Percentiles rank a stretch among this genome's conserved stretches.
Conservation (phyloP, 2,888 invertebrate genomes). For the Empis stercorea region DNA sequence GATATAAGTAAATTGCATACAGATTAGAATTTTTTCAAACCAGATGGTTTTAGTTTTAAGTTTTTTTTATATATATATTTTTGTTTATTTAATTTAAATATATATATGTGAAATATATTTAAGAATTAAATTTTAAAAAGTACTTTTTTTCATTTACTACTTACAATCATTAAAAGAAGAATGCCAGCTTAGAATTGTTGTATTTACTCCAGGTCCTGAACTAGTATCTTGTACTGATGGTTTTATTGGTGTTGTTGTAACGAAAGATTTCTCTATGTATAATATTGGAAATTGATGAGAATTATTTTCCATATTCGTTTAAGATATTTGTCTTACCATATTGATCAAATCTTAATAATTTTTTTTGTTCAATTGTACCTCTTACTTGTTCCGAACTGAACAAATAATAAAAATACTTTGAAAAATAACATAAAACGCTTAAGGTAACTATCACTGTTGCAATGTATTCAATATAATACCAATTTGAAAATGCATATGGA, state of each 20-base stretch:
- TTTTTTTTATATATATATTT: too few relatives aligned
- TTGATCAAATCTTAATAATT: constrained; percentile 40
- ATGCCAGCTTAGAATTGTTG: constrained; percentile 32
- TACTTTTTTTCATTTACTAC: constrained; percentile 6
- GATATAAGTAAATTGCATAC: constrained; percentile 63
- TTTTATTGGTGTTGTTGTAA: constrained; percentile 12
- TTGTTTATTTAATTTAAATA: too few relatives aligned
- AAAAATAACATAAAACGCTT: constrained; percentile 41
- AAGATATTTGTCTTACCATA: constrained; percentile 12
- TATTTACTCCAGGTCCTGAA: constrained; percentile 16
- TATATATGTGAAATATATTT: too few relatives aligned
- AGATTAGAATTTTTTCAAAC: background rate
- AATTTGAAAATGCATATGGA: constrained; percentile 19
- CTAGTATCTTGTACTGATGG: constrained; percentile 4
- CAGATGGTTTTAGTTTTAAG: background rate
- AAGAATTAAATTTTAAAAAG: too few relatives aligned
- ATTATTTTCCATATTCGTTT: background rate
- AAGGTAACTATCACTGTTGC: constrained; percentile 36
- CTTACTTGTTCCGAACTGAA: constrained; percentile 34
- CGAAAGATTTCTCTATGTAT: constrained; percentile 25
- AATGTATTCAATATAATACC: constrained; percentile 37
- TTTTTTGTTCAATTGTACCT: constrained; percentile 40
- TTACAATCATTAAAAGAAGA: constrained; percentile 33
- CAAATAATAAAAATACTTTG: constrained; percentile 36
- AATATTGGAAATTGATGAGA: background rate